Conservation (phyloP, 2,113 vertebrate genomes). For the Elanus axillaris region DNA sequence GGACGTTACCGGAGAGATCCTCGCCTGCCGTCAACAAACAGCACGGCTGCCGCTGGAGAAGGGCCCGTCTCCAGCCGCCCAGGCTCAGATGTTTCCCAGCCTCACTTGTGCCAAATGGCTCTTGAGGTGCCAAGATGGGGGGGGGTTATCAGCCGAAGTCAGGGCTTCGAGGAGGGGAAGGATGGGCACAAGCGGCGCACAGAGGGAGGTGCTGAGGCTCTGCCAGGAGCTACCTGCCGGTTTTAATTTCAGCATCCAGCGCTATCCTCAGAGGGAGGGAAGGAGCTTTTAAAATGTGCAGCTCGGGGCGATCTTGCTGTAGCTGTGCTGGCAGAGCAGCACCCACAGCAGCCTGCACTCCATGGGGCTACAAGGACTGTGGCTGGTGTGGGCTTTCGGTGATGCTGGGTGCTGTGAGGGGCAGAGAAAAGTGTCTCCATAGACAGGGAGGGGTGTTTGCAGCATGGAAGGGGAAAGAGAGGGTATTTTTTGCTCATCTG, state of each 20-base stretch:
- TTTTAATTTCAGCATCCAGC: not conserved
- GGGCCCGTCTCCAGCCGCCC: not conserved
- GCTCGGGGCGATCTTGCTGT: rapidly evolving
- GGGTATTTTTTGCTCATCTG: not conserved
- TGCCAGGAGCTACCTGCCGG: not conserved
- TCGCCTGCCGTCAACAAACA: slow-evolving; percentile 8
- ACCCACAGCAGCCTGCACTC: not conserved
- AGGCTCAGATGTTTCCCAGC: not conserved
- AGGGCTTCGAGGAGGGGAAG: rapidly evolving
- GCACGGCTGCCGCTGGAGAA: not conserved
- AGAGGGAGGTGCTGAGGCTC: not conserved
- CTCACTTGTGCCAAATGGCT: not conserved
- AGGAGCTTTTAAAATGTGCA: not conserved
- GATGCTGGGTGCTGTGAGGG: not conserved
- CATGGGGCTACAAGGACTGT: rapidly evolving
- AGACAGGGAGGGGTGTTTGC: not conserved
- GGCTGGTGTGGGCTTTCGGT: not conserved
- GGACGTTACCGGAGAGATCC: slow-evolving; percentile 24
- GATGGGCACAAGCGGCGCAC: rapidly evolving
- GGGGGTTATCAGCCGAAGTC: not conserved
- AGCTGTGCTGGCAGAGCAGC: not conserved
- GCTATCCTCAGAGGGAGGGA: not conserved
- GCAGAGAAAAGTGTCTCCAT: not conserved
- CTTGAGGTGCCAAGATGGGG: not conserved
- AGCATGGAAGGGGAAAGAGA: not conserved